Evolutionary conservation across 1,140 invertebrate genomes (phyloP).

Genomic region (Portunus trituberculatus): DNA sequence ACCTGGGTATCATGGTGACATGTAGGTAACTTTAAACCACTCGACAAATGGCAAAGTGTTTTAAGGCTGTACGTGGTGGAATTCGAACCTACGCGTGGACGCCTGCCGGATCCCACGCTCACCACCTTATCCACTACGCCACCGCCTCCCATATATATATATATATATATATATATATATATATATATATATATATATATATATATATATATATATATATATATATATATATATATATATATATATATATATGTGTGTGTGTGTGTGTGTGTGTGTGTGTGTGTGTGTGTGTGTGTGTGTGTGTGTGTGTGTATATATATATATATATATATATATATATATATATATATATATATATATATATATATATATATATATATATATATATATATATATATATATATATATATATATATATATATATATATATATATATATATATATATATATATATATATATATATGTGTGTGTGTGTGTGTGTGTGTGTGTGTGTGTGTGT

Average conservation of each 20-base stretch:
- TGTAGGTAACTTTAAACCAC: too few species aligned
- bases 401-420: conserved; percentile 47
- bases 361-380: conserved; percentile 55
- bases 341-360: conserved; percentile 43
- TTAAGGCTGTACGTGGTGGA: too few species aligned
- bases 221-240: not conserved
- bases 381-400: conserved; percentile 45
- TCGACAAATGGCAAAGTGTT: too few species aligned
- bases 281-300: not conserved
- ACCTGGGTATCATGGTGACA: too few species aligned
- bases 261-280: not conserved
- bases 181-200: not conserved
- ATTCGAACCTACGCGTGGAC: too few species aligned
- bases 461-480: conserved; percentile 30
- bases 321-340: conserved; percentile 49
- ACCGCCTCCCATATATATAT: too few species aligned
- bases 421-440: conserved; percentile 47
- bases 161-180: not conserved
- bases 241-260: not conserved
- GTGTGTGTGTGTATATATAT: conserved; percentile 7
- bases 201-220: not conserved
- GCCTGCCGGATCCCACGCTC: too few species aligned
- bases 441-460: conserved; percentile 58
- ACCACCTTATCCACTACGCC: too few species aligned
- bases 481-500: conserved; percentile 13